Conservation (phyloP, 2,888 invertebrate species). For the Ophioninae sp. region DNA sequence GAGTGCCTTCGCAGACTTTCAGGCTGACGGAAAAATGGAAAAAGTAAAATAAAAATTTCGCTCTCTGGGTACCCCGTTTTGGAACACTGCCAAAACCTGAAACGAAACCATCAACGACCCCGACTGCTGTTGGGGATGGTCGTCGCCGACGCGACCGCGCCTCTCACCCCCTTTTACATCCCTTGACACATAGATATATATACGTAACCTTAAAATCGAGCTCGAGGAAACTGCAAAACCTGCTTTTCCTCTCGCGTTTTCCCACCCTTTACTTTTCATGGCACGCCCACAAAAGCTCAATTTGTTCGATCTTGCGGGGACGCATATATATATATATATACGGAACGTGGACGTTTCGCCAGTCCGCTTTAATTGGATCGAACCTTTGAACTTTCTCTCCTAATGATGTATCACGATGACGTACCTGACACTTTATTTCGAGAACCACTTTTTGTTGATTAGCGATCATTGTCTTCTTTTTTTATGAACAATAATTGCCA, state of each 20-base stretch:
- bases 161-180: conserved; percentile 14
- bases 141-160: conserved; percentile 21
- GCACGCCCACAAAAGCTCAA: conserved; percentile 40
- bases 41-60: conserved; percentile 29
- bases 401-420: neutral
- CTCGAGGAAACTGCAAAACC: conserved; percentile 36
- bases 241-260: conserved; percentile 6
- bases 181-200: conserved; percentile 9
- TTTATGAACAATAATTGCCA: too few relatives aligned
- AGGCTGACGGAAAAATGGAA: conserved; percentile 24
- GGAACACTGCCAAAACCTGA: conserved; percentile 66
- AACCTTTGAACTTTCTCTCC: conserved; percentile 2
- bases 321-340: neutral
- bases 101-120: conserved; percentile 66
- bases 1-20: conserved; percentile 17
- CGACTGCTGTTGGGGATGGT: conserved; percentile 33
- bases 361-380: conserved; percentile 15
- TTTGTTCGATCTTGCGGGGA: conserved; percentile 29
- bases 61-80: conserved; percentile 47
- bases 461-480: too few relatives aligned
- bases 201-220: conserved; percentile 6
- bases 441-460: neutral
- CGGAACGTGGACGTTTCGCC: conserved; percentile 10
- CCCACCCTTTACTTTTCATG: conserved; percentile 12
- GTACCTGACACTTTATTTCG: neutral